Evolutionary conservation across 2,113 vertebrate species (phyloP).

Genomic region (Pungitius pungitius): DNA sequence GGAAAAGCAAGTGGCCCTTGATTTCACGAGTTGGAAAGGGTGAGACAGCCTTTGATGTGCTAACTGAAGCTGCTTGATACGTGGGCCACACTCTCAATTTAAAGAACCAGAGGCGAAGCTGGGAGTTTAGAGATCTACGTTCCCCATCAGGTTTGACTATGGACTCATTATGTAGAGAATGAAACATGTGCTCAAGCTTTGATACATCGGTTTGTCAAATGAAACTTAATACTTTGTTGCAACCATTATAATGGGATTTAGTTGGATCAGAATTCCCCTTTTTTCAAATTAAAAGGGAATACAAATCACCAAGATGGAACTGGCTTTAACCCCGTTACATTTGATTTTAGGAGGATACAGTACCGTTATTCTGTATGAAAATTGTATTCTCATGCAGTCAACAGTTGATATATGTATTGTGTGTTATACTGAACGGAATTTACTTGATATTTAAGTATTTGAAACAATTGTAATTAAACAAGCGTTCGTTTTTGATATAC

Average conservation of each 20-base stretch:
- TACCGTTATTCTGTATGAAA: neutral
- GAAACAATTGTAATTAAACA: too few relatives aligned
- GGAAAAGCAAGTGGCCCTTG: neutral
- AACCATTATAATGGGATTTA: neutral
- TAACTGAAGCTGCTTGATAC: neutral
- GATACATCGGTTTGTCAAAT: neutral
- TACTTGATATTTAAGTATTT: too few relatives aligned
- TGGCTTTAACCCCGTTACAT: too few relatives aligned
- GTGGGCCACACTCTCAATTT: neutral
- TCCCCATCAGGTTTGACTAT: neutral
- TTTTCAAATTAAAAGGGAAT: neutral
- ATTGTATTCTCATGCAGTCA: neutral
- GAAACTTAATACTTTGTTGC: neutral
- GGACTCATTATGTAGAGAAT: neutral
- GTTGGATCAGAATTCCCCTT: neutral
- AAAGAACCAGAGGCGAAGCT: neutral
- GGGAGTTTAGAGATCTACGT: neutral
- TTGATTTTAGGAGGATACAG: neutral
- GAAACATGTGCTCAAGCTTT: neutral
- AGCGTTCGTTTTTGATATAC: too few relatives aligned
- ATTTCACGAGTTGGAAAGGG: conserved; percentile 1
- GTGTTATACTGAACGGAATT: too few relatives aligned
- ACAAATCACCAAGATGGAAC: neutral
- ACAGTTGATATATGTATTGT: neutral
- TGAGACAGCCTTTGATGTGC: neutral